These are phyloP conservation scores for Perca schrenkii DNA, from an alignment of 2,113 vertebrate species.

Conservation along the genomic window DNA sequence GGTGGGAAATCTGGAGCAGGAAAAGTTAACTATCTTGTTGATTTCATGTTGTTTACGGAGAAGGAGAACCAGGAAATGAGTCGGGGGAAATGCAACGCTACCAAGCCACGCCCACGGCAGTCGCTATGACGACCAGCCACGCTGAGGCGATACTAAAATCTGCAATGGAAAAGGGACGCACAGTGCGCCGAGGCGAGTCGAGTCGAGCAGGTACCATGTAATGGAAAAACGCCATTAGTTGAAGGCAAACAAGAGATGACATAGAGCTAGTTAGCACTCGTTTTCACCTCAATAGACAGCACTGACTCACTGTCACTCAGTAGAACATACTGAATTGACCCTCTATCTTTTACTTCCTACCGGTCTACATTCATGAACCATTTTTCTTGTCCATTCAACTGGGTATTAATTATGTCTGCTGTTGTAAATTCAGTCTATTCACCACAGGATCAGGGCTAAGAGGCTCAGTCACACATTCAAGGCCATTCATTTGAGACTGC, in stretches of 20 bases:
- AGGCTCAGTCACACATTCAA: slow-evolving; percentile 49
- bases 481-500: slow-evolving; percentile 59
- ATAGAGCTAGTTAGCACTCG: neutral
- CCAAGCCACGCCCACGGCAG: too few relatives aligned
- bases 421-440: slow-evolving; percentile 65
- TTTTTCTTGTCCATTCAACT: slow-evolving; percentile 53
- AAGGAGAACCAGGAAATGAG: too few relatives aligned
- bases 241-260: neutral
- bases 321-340: slow-evolving; percentile 20
- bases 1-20: too few relatives aligned
- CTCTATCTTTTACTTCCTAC: slow-evolving; percentile 33
- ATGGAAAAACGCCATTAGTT: too few relatives aligned
- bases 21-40: too few relatives aligned
- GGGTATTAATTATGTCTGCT: slow-evolving; percentile 71
- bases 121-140: too few relatives aligned
- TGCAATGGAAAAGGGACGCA: too few relatives aligned
- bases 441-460: slow-evolving; percentile 44
- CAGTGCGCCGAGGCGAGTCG: too few relatives aligned
- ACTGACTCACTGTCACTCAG: slow-evolving; percentile 32
- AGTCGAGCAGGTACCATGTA: too few relatives aligned
- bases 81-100: too few relatives aligned
- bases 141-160: too few relatives aligned
- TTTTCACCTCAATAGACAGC: slow-evolving; percentile 18
- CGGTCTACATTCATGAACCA: slow-evolving; percentile 21
- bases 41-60: too few relatives aligned